Conservation (phyloP, 35 echinoderm and acorn worm genomes). For the Holothuria glaberrima region DNA sequence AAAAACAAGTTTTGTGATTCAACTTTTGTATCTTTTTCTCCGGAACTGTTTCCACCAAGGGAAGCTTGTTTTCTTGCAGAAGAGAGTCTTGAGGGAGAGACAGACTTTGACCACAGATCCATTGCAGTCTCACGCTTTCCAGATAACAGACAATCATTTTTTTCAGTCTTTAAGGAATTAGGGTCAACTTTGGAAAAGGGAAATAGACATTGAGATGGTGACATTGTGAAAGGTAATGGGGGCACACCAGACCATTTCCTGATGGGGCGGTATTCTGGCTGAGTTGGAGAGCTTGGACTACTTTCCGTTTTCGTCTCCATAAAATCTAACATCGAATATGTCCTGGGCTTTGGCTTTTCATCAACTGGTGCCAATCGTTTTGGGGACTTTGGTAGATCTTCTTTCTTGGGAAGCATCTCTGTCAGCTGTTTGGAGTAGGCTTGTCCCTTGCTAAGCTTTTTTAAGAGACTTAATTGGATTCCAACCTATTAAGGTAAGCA, state of each 20-base stretch:
- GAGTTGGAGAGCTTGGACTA: not conserved
- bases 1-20: too few species aligned
- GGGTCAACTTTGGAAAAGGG: too few species aligned
- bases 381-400: not conserved
- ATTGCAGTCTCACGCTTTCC: too few species aligned
- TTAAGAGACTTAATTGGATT: constrained; percentile 23
- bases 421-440: not conserved
- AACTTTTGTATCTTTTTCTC: too few species aligned
- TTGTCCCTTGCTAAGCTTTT: not conserved
- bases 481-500: not conserved
- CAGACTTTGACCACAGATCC: too few species aligned
- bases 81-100: too few species aligned
- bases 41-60: too few species aligned
- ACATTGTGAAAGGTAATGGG: too few species aligned
- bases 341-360: not conserved
- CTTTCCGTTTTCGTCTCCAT: not conserved
- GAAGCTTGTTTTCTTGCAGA: too few species aligned
- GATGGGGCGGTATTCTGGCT: not conserved
- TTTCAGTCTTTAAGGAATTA: too few species aligned
- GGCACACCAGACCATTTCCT: not conserved
- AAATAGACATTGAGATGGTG: too few species aligned
- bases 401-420: constrained; percentile 37
- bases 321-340: constrained; percentile 8
- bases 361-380: not conserved
- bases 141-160: too few species aligned